Percentiles rank a stretch among this genome's conserved stretches.
These are phyloP conservation scores for Amblyjoppa fuscipennis DNA, from an alignment of 2,888 invertebrate genomes.

Conservation along the genomic window DNA sequence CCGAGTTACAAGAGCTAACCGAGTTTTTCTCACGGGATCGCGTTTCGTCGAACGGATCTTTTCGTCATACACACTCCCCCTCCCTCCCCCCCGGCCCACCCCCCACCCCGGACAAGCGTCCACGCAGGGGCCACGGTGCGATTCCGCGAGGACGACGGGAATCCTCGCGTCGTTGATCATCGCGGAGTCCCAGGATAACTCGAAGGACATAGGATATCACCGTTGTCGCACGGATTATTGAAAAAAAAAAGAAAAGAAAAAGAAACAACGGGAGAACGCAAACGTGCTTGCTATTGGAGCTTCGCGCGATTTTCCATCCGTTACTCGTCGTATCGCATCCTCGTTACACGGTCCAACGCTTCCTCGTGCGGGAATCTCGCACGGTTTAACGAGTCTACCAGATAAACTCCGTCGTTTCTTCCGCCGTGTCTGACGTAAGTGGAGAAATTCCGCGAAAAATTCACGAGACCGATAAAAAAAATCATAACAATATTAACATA, in stretches of 20 bases:
- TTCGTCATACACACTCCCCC: slow-evolving; percentile 61
- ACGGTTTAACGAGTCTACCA: background rate
- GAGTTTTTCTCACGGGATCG: slow-evolving; percentile 35
- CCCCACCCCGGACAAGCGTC: background rate
- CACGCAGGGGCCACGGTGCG: background rate
- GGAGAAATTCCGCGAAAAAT: background rate
- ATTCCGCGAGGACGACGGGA: slow-evolving; percentile 18
- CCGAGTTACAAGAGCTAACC: background rate
- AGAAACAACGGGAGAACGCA: background rate
- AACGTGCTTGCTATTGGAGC: background rate
- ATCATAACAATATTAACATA: background rate
- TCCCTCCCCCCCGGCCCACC: slow-evolving; percentile 1
- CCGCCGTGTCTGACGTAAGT: slow-evolving; percentile 17
- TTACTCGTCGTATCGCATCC: background rate
- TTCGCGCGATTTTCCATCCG: slow-evolving; percentile 14
- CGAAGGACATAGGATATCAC: background rate
- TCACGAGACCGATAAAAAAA: background rate
- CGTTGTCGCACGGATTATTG: background rate
- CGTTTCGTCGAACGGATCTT: slow-evolving; percentile 41
- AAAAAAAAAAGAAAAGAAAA: background rate
- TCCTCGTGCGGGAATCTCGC: slow-evolving; percentile 32
- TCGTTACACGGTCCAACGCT: background rate
- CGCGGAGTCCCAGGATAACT: background rate
- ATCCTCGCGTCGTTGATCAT: background rate
- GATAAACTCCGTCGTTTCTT: slow-evolving; percentile 14